Evolutionary conservation across 2,888 invertebrate genomes (phyloP).

Genomic region (Ornithoptera alexandrae): DNA sequence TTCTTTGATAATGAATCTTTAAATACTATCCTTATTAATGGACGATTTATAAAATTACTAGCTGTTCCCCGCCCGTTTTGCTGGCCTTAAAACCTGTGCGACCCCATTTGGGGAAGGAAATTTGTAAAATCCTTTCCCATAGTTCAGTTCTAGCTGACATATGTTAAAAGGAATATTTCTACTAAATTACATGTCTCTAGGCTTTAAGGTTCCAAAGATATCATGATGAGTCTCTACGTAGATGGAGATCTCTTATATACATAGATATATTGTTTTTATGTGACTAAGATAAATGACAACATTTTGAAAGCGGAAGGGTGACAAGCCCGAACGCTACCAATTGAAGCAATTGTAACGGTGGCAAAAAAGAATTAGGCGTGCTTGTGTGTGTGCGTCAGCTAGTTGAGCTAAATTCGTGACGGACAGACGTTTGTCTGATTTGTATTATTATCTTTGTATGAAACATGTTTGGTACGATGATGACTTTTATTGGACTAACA

Average conservation of each 20-base stretch:
- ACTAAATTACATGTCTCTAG: no score
- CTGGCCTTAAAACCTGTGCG: no score
- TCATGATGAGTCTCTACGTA: no score
- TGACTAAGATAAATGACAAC: slow-evolving; percentile 32
- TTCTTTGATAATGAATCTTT: no score
- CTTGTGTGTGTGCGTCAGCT: slow-evolving; percentile 36
- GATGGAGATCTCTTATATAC: background rate
- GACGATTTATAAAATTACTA: no score
- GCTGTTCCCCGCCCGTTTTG: no score
- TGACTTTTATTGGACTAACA: slow-evolving; percentile 25
- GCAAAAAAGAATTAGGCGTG: slow-evolving; percentile 49
- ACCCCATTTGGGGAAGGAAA: no score
- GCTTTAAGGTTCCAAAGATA: no score
- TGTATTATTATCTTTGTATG: slow-evolving; percentile 31
- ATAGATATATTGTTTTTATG: slow-evolving; percentile 7
- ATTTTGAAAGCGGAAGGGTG: slow-evolving; percentile 50
- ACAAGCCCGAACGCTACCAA: slow-evolving; percentile 46
- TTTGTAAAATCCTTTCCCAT: no score
- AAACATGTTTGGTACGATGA: slow-evolving; percentile 24
- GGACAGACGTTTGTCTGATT: slow-evolving; percentile 41
- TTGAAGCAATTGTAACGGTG: slow-evolving; percentile 56
- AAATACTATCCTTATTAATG: no score
- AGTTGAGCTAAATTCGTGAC: slow-evolving; percentile 43
- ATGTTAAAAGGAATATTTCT: no score
- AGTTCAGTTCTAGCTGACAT: no score